These are phyloP conservation scores for Dendrolimus pini DNA, from an alignment of 2,888 invertebrate genomes.

Conservation along the genomic window DNA sequence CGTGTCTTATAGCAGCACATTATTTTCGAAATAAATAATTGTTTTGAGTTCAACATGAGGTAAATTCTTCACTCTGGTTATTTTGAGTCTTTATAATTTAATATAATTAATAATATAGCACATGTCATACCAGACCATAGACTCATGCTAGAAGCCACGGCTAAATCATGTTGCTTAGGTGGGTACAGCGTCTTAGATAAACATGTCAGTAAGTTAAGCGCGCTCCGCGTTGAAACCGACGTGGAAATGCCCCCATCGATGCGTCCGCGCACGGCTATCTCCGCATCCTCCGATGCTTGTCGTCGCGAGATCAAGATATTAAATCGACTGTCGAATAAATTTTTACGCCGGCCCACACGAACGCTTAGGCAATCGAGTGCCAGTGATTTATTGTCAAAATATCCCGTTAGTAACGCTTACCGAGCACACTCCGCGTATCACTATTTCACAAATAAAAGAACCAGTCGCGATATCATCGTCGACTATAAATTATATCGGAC, in stretches of 20 bases:
- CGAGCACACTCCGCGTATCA: constrained; percentile 73
- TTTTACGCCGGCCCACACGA: constrained; percentile 68
- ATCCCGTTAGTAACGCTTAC: constrained; percentile 76
- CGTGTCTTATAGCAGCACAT: too few species aligned
- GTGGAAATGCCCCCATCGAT: constrained; percentile 13
- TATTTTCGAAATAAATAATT: too few species aligned
- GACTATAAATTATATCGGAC: constrained; percentile 72
- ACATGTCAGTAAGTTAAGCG: constrained; percentile 9
- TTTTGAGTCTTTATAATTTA: too few species aligned
- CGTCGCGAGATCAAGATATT: constrained; percentile 67
- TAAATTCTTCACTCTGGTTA: too few species aligned
- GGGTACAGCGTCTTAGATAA: neutral
- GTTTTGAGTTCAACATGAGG: too few species aligned
- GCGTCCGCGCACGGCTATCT: constrained; percentile 10
- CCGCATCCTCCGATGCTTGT: constrained; percentile 37
- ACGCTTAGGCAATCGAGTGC: constrained; percentile 74
- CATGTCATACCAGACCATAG: too few species aligned
- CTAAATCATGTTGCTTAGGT: too few species aligned
- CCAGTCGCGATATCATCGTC: constrained; percentile 74
- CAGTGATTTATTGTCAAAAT: constrained; percentile 73
- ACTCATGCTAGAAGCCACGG: too few species aligned
- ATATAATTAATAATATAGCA: too few species aligned
- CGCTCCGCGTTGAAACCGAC: constrained; percentile 8
- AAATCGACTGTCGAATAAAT: constrained; percentile 64
- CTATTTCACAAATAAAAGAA: constrained; percentile 76